phyloP scores from a whole-genome alignment of 1,140 invertebrate species.

The Ips nitidus region DNA sequence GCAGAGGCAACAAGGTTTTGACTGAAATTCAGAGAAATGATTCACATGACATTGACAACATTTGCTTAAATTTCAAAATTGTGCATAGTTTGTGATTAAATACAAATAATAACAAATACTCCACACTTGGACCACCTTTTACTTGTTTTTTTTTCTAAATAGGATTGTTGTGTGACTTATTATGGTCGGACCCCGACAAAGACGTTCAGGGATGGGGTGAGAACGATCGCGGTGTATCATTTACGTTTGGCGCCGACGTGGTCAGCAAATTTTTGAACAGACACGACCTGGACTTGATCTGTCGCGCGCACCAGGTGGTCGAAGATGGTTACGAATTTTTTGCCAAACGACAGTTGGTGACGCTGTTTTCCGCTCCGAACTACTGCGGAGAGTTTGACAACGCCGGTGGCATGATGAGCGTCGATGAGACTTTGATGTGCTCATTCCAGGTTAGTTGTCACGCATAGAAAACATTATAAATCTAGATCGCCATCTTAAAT shows the following conservation, averaged over 20 bases:
- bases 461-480: neutral
- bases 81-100: neutral
- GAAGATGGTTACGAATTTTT: constrained; percentile 59
- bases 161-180: constrained; percentile 79
- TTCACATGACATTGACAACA: no score
- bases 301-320: constrained; percentile 90
- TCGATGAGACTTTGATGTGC: constrained; percentile 99
- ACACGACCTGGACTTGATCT: constrained; percentile 86
- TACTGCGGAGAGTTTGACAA: constrained; percentile 89
- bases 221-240: constrained; percentile 86
- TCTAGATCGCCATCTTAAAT: no score
- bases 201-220: constrained; percentile 85
- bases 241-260: constrained; percentile 83
- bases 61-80: neutral
- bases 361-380: constrained; percentile 86
- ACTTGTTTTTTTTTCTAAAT: neutral
- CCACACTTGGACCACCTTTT: neutral
- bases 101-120: neutral
- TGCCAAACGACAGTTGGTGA: constrained; percentile 87
- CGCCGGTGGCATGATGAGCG: constrained; percentile 94
- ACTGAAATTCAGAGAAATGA: neutral
- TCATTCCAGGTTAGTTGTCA: constrained; percentile 69
- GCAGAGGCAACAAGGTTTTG: neutral
- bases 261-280: constrained; percentile 83
- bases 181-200: constrained; percentile 92